Base-by-base conservation (phyloP, 2,888 invertebrate genomes). In the Epinotia bilunana region DNA sequence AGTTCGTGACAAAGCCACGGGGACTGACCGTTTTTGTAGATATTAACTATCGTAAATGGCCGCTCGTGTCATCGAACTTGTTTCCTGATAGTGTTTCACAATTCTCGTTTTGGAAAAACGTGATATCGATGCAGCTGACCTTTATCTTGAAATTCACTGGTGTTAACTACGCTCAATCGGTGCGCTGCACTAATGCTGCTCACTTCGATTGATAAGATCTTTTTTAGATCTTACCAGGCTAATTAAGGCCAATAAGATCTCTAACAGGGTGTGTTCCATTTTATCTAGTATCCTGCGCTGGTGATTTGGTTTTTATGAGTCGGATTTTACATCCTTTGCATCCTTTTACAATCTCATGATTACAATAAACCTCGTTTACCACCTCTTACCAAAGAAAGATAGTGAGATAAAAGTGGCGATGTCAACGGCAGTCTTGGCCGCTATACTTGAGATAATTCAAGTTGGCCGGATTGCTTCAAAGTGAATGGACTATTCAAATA, bases 1-100 rank as follows among this genome's bases (percentile, higher is more conserved):
- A 86, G 91, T 86, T 91, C 90, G 90, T 92, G 91, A 90, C 87
- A 88, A 82, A 84, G 86, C 81, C 87, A 87, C 88, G 88, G 88
- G 86, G 87, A 88, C 88, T 82, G 76, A 82, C 81, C 81, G 83
- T 82, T 84, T 83, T 83, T 82, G 79, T 82, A 81, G 87, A 85
- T 87, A 87, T 83, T 83, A 83, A 83, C 82, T 83, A 81, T 80
- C 78, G 83, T 84, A 82, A 84, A 85, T 82, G 67, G 65, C 55
- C 23, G 62, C 82, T 83, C 81, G 83, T 86, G 87, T 87, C 87
- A 83, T 83, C 81, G 82, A 82, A 80, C 82, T 78, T 76, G 72
- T 78, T 83, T 83, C 79, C 79, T 79, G 77, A 76, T 77, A 53
- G 70, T 53, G 74, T 67, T 72, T 72, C 71, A 18, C 61, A 75